phyloP scores from a whole-genome alignment of 2,797 vertebrate species.

The Labeo calbasu region DNA sequence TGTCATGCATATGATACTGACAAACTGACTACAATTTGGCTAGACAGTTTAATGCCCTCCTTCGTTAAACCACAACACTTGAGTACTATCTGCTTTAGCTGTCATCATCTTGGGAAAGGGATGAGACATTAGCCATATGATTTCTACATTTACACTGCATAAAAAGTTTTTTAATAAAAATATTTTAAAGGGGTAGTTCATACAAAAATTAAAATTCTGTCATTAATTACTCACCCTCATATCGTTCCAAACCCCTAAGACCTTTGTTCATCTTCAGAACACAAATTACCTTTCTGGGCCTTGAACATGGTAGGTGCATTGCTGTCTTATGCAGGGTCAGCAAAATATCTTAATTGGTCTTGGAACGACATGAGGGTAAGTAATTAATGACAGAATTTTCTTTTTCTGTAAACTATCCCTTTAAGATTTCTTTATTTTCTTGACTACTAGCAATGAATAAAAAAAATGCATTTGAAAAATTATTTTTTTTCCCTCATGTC shows the following conservation, averaged over 20 bases:
- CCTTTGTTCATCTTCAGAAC: no score
- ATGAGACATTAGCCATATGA: neutral
- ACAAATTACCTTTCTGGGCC: no score
- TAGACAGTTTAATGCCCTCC: constrained; percentile 58
- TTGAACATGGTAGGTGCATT: no score
- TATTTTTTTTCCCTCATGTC: neutral
- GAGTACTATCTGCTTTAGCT: neutral
- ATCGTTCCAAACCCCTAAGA: no score
- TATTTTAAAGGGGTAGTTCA: neutral
- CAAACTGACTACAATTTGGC: constrained; percentile 60
- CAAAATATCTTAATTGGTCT: no score
- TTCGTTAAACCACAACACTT: constrained; percentile 20
- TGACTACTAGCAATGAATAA: neutral
- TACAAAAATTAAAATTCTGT: no score
- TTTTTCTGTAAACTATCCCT: no score
- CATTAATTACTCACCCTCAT: no score
- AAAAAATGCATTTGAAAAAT: neutral
- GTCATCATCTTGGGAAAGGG: neutral
- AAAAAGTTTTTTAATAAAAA: neutral
- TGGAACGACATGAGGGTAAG: no score
- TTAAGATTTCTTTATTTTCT: neutral
- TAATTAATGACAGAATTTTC: no score
- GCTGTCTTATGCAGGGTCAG: no score
- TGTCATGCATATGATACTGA: constrained; percentile 73
- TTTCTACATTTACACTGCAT: neutral